phyloP scores from a whole-genome alignment of 2,888 invertebrate species.

The Schizotus pectinicornis region DNA sequence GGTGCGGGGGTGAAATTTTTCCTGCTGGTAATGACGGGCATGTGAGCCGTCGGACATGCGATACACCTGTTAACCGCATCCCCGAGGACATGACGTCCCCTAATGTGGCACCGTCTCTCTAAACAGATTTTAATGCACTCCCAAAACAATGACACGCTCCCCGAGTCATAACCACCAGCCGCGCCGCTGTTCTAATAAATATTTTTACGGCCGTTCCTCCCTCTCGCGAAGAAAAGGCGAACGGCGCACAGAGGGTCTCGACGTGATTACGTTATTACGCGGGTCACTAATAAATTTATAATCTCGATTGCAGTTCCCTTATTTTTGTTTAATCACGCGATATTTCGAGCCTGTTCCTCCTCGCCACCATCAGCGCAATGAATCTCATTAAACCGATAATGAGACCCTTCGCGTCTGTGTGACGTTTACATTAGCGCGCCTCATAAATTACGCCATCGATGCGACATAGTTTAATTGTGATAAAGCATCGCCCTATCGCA shows the following conservation, averaged over 20 bases:
- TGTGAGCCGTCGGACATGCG: slow-evolving; percentile 49
- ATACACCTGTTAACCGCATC: slow-evolving; percentile 59
- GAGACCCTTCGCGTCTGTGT: slow-evolving; percentile 27
- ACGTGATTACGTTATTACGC: slow-evolving; percentile 34
- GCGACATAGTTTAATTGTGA: slow-evolving; percentile 50
- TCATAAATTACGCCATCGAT: slow-evolving; percentile 49
- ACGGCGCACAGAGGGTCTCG: slow-evolving; percentile 21
- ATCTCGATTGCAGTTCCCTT: slow-evolving; percentile 21
- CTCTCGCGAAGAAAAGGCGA: slow-evolving; percentile 25
- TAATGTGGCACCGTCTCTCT: slow-evolving; percentile 55
- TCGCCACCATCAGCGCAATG: slow-evolving; percentile 19
- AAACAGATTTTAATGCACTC: slow-evolving; percentile 65
- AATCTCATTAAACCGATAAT: slow-evolving; percentile 28
- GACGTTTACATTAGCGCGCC: slow-evolving; percentile 41
- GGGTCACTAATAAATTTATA: slow-evolving; percentile 36
- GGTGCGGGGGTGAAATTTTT: slow-evolving; percentile 4
- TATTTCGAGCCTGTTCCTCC: slow-evolving; percentile 10
- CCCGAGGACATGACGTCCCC: slow-evolving; percentile 49
- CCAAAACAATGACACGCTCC: slow-evolving; percentile 56
- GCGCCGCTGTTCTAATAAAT: slow-evolving; percentile 49
- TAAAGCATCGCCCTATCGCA: slow-evolving; percentile 42
- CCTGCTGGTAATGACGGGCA: slow-evolving; percentile 16
- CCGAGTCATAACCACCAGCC: slow-evolving; percentile 50
- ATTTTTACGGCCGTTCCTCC: slow-evolving; percentile 44
- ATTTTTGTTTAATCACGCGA: slow-evolving; percentile 15